These are phyloP conservation scores for Nowickia ferox DNA, from an alignment of 2,888 invertebrate genomes.

Conservation along the genomic window DNA sequence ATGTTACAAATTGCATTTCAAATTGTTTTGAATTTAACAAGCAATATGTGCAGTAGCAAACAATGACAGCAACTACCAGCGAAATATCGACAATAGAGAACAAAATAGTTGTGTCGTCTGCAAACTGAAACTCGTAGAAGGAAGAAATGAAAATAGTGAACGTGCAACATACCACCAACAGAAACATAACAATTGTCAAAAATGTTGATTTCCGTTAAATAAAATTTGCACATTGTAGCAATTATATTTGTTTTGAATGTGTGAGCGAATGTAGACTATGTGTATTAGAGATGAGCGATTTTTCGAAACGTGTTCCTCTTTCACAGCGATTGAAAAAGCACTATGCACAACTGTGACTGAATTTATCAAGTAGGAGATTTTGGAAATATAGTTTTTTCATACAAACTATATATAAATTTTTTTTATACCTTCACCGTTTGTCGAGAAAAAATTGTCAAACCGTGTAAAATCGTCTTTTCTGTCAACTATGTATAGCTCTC, in stretches of 20 bases:
- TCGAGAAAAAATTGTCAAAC: too few species aligned
- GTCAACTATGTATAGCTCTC: too few species aligned
- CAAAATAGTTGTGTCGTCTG: not conserved
- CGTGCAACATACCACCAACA: not conserved
- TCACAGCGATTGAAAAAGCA: too few species aligned
- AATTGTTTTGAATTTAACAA: constrained; percentile 58
- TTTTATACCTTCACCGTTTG: too few species aligned
- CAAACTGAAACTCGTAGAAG: not conserved
- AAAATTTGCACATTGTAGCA: constrained; percentile 48
- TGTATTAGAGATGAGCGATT: too few species aligned
- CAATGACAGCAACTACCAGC: constrained; percentile 10
- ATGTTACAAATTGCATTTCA: constrained; percentile 70
- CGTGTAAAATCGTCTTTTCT: too few species aligned
- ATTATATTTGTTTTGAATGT: constrained; percentile 9
- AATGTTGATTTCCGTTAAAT: constrained; percentile 70
- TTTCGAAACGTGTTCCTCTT: too few species aligned
- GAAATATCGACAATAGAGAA: constrained; percentile 21
- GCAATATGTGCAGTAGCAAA: constrained; percentile 25
- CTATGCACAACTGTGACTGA: too few species aligned
- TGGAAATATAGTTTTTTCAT: too few species aligned
- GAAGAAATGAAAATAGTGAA: not conserved
- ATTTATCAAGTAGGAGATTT: too few species aligned
- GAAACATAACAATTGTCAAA: constrained; percentile 63
- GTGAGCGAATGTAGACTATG: not conserved
- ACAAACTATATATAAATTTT: too few species aligned